A percentile compares a stretch with the other conserved stretches of the same genome.
phyloP scores from a whole-genome alignment of 2,888 invertebrate species.

The Biston stratarius region DNA sequence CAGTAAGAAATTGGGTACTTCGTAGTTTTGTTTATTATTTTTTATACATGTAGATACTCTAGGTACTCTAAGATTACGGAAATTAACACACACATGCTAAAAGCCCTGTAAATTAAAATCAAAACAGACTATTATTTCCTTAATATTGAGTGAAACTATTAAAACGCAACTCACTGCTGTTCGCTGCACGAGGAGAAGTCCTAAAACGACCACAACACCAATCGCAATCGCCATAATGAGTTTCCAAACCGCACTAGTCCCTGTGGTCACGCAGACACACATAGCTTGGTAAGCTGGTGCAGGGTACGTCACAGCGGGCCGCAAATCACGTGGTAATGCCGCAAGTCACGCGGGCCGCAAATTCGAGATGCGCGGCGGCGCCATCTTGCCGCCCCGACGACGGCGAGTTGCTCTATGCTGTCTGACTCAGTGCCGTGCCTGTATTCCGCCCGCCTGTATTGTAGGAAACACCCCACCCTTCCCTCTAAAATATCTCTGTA shows the following conservation, averaged over 20 bases:
- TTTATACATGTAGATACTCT: too few species aligned
- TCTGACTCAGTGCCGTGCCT: conserved; percentile 10
- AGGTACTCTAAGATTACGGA: too few species aligned
- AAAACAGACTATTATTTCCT: too few species aligned
- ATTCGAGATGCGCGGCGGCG: conserved; percentile 12
- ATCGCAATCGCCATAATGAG: conserved; percentile 27
- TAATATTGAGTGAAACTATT: neutral
- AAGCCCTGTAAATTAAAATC: too few species aligned
- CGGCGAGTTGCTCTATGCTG: conserved; percentile 24
- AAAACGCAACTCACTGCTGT: conserved; percentile 22
- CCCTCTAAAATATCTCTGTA: neutral
- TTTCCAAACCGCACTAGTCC: conserved; percentile 21
- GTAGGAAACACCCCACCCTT: neutral
- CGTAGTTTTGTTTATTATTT: too few species aligned
- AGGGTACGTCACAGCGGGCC: conserved; percentile 14
- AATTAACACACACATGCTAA: too few species aligned
- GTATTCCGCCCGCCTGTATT: conserved; percentile 1
- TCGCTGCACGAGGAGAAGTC: conserved; percentile 14
- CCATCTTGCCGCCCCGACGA: conserved; percentile 22
- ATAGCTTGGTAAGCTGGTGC: conserved; percentile 25
- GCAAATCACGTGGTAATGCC: conserved; percentile 11
- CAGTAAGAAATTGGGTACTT: too few species aligned
- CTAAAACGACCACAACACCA: conserved; percentile 17
- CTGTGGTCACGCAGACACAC: conserved; percentile 25
- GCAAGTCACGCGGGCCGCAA: conserved; percentile 7